Evolutionary conservation across 2,888 invertebrate genomes (phyloP).

Genomic region (Leucophora obtusa): DNA sequence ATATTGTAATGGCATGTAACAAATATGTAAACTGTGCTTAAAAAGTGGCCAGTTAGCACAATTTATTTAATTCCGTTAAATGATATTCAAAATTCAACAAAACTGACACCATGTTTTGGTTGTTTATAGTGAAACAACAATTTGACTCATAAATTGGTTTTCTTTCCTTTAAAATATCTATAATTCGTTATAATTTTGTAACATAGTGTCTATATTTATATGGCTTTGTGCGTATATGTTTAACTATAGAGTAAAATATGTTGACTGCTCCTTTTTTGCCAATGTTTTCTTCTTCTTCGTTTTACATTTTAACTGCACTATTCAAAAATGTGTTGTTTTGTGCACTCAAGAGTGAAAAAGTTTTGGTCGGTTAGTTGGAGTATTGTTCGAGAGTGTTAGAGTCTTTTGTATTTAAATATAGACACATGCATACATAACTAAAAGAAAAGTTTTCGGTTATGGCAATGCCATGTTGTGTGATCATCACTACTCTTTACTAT

Average conservation of each 20-base stretch:
- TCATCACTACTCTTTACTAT: constrained; percentile 2
- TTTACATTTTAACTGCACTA: constrained; percentile 39
- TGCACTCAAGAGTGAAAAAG: constrained; percentile 61
- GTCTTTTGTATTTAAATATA: constrained; percentile 24
- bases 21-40: no score
- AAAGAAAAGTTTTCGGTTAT: constrained; percentile 37
- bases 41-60: no score
- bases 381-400: constrained; percentile 59
- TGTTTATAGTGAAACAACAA: background rate
- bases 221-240: constrained; percentile 26
- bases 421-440: constrained; percentile 3
- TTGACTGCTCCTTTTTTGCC: constrained; percentile 29
- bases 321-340: constrained; percentile 48
- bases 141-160: background rate
- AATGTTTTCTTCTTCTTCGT: constrained; percentile 21
- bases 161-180: background rate
- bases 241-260: constrained; percentile 27
- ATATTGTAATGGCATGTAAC: no score
- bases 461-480: constrained; percentile 43
- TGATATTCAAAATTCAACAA: no score
- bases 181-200: background rate
- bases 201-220: background rate
- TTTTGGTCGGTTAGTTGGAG: constrained; percentile 62
- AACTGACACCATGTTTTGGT: background rate
- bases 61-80: no score